Conservation (phyloP, 2,888 invertebrate genomes). For the Sminthurinus aureus region DNA sequence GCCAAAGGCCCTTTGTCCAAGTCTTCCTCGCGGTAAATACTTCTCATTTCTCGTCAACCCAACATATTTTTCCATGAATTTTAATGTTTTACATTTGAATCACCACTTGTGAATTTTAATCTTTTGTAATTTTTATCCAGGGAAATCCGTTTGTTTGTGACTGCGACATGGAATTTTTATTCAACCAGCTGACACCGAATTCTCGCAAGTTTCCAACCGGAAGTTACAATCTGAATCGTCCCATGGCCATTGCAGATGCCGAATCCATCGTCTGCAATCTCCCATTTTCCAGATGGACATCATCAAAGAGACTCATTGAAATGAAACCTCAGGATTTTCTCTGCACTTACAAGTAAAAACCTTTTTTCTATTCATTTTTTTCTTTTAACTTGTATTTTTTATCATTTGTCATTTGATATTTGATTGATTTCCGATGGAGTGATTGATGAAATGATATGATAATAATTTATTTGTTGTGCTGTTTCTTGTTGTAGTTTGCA, state of each 20-base stretch:
- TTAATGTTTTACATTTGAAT: background rate
- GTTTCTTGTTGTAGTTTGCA: too few species aligned
- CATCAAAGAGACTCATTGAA: conserved; percentile 66
- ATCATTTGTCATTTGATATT: too few species aligned
- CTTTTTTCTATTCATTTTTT: too few species aligned
- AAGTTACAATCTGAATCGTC: too few species aligned
- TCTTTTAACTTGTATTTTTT: too few species aligned
- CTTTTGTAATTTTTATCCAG: background rate
- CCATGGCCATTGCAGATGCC: conserved; percentile 71
- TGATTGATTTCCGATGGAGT: too few species aligned
- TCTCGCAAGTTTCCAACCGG: conserved; percentile 76
- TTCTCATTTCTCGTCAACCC: background rate
- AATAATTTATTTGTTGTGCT: too few species aligned
- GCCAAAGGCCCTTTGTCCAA: conserved; percentile 70
- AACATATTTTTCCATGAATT: background rate
- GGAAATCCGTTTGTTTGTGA: conserved; percentile 85
- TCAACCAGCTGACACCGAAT: conserved; percentile 73
- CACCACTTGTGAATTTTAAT: background rate
- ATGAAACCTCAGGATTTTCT: conserved; percentile 84
- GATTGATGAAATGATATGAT: too few species aligned
- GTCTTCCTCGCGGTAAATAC: conserved; percentile 77
- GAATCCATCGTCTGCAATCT: conserved; percentile 79
- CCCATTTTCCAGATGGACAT: conserved; percentile 66
- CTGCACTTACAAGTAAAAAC: conserved; percentile 85
- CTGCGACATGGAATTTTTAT: conserved; percentile 83